Conservation (phyloP, 1,140 invertebrate species). For the Helicoverpa zea region DNA sequence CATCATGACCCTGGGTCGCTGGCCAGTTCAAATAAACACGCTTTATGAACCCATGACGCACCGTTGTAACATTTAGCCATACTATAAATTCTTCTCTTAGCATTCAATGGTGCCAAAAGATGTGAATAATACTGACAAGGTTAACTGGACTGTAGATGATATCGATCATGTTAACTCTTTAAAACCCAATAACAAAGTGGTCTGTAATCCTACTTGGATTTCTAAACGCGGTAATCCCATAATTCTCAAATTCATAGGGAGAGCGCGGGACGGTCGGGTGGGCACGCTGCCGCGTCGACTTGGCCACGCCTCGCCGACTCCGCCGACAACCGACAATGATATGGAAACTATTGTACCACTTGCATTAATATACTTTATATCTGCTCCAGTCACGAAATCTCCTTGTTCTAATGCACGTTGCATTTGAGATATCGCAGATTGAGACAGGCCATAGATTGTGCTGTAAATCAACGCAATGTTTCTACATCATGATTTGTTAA, state of each 20-base stretch:
- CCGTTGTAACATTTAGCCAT: no score
- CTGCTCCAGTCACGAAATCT: conserved; percentile 53
- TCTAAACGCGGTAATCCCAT: conserved; percentile 56
- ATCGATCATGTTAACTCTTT: conserved; percentile 21
- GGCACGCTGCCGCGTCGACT: conserved; percentile 46
- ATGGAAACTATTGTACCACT: conserved; percentile 60
- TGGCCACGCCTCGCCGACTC: conserved; percentile 58
- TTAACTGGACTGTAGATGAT: conserved; percentile 4
- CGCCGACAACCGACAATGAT: conserved; percentile 53
- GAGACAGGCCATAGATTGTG: conserved; percentile 42
- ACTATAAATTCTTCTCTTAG: no score
- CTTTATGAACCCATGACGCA: no score
- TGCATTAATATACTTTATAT: conserved; percentile 58
- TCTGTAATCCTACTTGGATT: conserved; percentile 16
- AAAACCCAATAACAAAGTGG: conserved; percentile 22
- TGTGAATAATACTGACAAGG: conserved; percentile 14
- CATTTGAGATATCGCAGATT: conserved; percentile 44
- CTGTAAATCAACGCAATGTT: conserved; percentile 44
- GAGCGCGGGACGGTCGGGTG: conserved; percentile 58
- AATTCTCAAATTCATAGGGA: conserved; percentile 55
- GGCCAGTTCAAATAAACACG: no score
- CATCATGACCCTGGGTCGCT: not conserved
- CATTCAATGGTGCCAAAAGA: no score
- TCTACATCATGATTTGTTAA: conserved; percentile 41
- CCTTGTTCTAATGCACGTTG: conserved; percentile 45